Evolutionary conservation across 2,797 vertebrate genomes (phyloP).

Genomic region (Schizothorax lantsangensis): DNA sequence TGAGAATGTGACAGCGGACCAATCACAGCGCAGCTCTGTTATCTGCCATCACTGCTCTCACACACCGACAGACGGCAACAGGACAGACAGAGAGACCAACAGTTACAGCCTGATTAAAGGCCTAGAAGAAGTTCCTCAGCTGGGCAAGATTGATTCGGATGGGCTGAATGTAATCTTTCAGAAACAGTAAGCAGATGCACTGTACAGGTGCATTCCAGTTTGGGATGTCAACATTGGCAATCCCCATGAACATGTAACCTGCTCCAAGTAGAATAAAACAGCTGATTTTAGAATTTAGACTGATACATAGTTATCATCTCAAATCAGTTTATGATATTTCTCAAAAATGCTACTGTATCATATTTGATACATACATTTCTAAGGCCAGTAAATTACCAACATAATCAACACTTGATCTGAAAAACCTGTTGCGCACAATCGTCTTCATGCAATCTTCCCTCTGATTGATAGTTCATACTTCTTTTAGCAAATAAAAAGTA

Average conservation of each 20-base stretch:
- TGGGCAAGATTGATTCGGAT: neutral
- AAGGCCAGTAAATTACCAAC: neutral
- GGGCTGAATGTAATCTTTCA: neutral
- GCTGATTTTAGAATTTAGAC: neutral
- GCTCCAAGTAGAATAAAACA: neutral
- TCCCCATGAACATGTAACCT: neutral
- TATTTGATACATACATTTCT: no score
- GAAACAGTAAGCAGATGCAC: neutral
- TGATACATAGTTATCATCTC: neutral
- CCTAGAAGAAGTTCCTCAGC: neutral
- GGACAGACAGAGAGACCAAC: slow-evolving; percentile 5
- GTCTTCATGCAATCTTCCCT: neutral
- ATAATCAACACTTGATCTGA: neutral
- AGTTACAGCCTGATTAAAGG: neutral
- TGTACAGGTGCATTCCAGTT: neutral
- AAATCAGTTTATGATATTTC: neutral
- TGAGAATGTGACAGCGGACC: slow-evolving; percentile 63
- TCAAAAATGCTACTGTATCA: neutral
- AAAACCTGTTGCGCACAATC: neutral
- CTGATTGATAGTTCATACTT: neutral
- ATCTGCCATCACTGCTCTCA: neutral
- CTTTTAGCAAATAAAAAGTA: neutral
- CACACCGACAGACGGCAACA: slow-evolving; percentile 30
- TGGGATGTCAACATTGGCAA: neutral
- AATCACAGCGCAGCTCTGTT: slow-evolving; percentile 71